Evolutionary conservation across 2,113 vertebrate genomes (phyloP), one percentile per base, ranked within the genome.

Genomic region (Spermophilus dauricus): DNA sequence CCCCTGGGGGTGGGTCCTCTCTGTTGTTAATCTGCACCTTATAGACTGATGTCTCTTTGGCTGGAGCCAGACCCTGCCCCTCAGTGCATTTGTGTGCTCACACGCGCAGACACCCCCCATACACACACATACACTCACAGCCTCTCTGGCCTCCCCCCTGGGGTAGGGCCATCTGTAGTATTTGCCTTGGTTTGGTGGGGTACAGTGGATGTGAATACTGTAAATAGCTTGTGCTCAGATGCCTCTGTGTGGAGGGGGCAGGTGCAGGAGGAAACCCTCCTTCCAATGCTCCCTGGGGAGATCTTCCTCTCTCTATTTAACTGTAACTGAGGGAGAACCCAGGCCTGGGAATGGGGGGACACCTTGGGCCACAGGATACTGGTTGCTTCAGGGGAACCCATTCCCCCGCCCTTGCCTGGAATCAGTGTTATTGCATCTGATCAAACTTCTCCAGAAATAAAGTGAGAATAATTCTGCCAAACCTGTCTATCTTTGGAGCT

Each of bases 181-280:
- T 99, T 99, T 99, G 99, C 99, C 99, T 99, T 98, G 97, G 97
- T 96, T 97, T 98, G 97, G 98, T 97, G 99, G 99, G 99, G 98
- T 99, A 99, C 99, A 98, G 98, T 98, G 98, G 99, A 98, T 99
- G 99, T 99, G 99, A 99, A 99, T 99, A 99, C 98, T 99, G 99
- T 99, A 99, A 99, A 99, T 99, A 99, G 53, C 90, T 95, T 13
- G 65, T 93, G 93, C n/a, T 97, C 96, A 96, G 22, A 89, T 73
- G 87, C 91, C 96, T 97, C 96, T 78, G n/a, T 1, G 3, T 92
- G 83, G 88, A 96, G 91, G 90, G 95, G 93, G 61, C 0, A 37
- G 91, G 96, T 65, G 69, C 93, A 97, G 95, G 86, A 97, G 89
- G 91, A 76, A 76, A 95, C 91, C 95, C 93, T 89, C 93, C 39